Evolutionary conservation across 2,888 invertebrate genomes (phyloP), one percentile per base, ranked within the genome.

Genomic region (Sinohyriopsis cumingii): DNA sequence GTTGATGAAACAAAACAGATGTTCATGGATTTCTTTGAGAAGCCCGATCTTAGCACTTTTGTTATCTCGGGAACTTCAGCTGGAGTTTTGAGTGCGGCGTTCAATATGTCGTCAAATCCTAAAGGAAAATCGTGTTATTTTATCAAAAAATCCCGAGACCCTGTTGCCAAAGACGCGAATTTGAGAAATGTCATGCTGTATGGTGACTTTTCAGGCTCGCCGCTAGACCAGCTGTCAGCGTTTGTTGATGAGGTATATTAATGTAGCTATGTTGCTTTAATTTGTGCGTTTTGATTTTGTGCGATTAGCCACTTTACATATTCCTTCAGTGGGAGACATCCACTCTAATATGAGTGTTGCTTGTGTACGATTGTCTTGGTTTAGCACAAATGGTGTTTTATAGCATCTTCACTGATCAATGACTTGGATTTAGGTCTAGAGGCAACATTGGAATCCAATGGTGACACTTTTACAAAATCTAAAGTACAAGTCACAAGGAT

Each of bases 221-320:
- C 97, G 22, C 94, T 98, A 73, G 97, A 98, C 87, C 95, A 97
- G 89, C 89, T 98, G 75, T 96, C 97, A 7, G 93, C 95, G 0
- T 91, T 97, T 81, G 95, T 97, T 18, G 97, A 97, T 87, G 96
- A 97, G 91, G 95, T 93, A 88, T 84, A 85, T 62, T 28, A 22
- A 45, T 45, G 3, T 20, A 5, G 20, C 4, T 33, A 7, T 7
- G 33, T 33, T 33, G 6, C 7, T 33, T 7, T 5, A 33, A 33
- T 33, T 7, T 28, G 28, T 5, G 5, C 28, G 28, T 4, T 33
- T 9, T 33, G 12, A 57, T 18, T 57, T 57, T n/a, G 22, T 18
- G 20, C 9, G 15, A 24, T 12, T 24, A 59, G 59, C 25, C 7
- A 7, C 45, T 20, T 9, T n/a, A 25, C n/a, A 12, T 65, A 9